phyloP scores from a whole-genome alignment of 2,113 vertebrate genomes.

The Oostethus manadensis region DNA sequence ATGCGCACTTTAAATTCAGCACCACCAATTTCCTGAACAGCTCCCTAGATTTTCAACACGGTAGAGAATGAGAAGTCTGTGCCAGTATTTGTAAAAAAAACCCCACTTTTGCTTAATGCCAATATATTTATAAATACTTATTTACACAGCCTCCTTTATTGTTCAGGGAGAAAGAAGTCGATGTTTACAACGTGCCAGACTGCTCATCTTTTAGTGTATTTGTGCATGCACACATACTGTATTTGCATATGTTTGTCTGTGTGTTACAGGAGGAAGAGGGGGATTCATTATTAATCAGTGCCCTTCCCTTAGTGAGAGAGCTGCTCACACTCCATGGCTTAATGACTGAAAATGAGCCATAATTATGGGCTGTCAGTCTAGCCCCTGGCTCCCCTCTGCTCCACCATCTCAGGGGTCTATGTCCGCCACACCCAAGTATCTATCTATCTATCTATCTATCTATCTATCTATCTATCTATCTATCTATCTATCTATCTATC shows the following conservation, averaged over 20 bases:
- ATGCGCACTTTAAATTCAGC: constrained; percentile 51
- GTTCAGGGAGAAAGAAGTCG: constrained; percentile 14
- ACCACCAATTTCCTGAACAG: constrained; percentile 59
- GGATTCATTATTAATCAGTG: constrained; percentile 70
- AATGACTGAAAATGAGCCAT: constrained; percentile 74
- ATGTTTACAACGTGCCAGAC: constrained; percentile 15
- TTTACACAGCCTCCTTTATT: not conserved
- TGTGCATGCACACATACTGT: constrained; percentile 22
- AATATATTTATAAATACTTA: constrained; percentile 20
- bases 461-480: constrained; percentile 5
- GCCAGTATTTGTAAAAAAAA: constrained; percentile 9
- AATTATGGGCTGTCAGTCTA: constrained; percentile 74
- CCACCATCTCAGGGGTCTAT: constrained; percentile 58
- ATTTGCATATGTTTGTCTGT: constrained; percentile 22
- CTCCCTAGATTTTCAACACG: constrained; percentile 36
- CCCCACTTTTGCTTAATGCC: not conserved
- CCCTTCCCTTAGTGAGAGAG: constrained; percentile 60
- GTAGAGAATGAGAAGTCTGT: constrained; percentile 18
- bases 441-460: constrained; percentile 3
- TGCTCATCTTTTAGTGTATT: constrained; percentile 26
- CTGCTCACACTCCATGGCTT: constrained; percentile 65
- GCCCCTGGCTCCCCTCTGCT: constrained; percentile 56
- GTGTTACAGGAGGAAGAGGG: constrained; percentile 26
- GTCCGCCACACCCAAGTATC: constrained; percentile 52
- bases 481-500: constrained; percentile 6